These are phyloP conservation scores for Stegodyphus mimosarum DNA, from an alignment of 1,140 invertebrate genomes.

Conservation along the genomic window DNA sequence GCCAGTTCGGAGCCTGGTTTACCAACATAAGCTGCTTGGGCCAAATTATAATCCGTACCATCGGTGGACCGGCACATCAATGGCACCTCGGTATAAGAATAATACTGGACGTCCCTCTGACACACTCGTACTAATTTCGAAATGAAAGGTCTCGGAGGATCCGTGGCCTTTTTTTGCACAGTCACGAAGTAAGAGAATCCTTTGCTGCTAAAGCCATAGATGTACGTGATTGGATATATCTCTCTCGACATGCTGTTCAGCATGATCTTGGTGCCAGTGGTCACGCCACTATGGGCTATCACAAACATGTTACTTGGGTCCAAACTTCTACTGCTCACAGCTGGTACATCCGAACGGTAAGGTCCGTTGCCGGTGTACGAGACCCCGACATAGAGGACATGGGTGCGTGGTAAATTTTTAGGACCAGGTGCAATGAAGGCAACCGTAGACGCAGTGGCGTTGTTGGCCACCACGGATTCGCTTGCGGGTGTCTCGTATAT, in stretches of 20 bases:
- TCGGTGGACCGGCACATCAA: slow-evolving; percentile 68
- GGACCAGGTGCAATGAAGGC: slow-evolving; percentile 96
- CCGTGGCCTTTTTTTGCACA: slow-evolving; percentile 86
- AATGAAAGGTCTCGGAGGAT: slow-evolving; percentile 79
- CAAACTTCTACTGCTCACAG: slow-evolving; percentile 92
- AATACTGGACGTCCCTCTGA: slow-evolving; percentile 94
- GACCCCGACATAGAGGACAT: slow-evolving; percentile 97
- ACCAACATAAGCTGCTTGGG: slow-evolving; percentile 92
- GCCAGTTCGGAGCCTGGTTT: slow-evolving; percentile 92
- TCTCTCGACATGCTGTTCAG: slow-evolving; percentile 89
- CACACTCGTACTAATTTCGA: slow-evolving; percentile 96
- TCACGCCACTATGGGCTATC: slow-evolving; percentile 89
- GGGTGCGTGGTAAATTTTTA: slow-evolving; percentile 74
- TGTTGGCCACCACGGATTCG: slow-evolving; percentile 94
- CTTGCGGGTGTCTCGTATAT: slow-evolving; percentile 80
- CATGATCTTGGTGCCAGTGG: slow-evolving; percentile 91
- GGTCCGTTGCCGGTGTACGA: slow-evolving; percentile 93
- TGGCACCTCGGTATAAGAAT: slow-evolving; percentile 96
- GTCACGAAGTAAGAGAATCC: slow-evolving; percentile 97
- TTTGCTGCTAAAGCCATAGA: slow-evolving; percentile 95
- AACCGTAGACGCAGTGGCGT: slow-evolving; percentile 92
- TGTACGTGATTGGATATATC: slow-evolving; percentile 93
- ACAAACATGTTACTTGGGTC: slow-evolving; percentile 86
- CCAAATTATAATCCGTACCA: slow-evolving; percentile 85
- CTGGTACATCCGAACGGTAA: slow-evolving; percentile 92